Evolutionary conservation across 2,888 invertebrate species (phyloP).

Genomic region (Keiferia lycopersicella): DNA sequence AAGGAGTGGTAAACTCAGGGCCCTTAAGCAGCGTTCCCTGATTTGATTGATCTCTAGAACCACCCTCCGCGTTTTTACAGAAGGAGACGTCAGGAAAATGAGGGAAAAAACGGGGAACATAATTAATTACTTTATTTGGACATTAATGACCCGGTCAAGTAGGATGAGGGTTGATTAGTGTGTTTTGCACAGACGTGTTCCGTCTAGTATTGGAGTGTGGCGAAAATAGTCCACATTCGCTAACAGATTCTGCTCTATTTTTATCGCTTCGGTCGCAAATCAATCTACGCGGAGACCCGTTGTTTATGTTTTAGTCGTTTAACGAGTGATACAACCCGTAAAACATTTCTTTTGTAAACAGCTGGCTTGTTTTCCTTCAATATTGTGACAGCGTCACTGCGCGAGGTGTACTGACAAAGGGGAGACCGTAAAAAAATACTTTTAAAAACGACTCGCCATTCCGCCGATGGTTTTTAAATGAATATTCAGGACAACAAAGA

Average conservation of each 20-base stretch:
- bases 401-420: slow-evolving; percentile 60
- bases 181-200: slow-evolving; percentile 57
- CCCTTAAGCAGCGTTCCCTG: slow-evolving; percentile 52
- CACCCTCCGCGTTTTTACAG: slow-evolving; percentile 69
- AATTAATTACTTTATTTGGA: slow-evolving; percentile 81
- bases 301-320: slow-evolving; percentile 20
- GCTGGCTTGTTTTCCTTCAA: slow-evolving; percentile 51
- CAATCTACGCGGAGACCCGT: background rate
- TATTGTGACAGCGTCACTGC: slow-evolving; percentile 60
- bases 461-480: slow-evolving; percentile 74
- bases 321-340: slow-evolving; percentile 30
- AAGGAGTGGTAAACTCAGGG: slow-evolving; percentile 45
- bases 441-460: slow-evolving; percentile 70
- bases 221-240: slow-evolving; percentile 33
- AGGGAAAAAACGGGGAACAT: slow-evolving; percentile 70
- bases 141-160: slow-evolving; percentile 76
- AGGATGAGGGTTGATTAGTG: slow-evolving; percentile 73
- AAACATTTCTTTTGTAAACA: slow-evolving; percentile 46
- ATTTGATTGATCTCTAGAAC: slow-evolving; percentile 76
- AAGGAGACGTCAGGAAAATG: slow-evolving; percentile 65
- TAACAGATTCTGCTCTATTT: slow-evolving; percentile 20
- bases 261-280: background rate
- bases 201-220: slow-evolving; percentile 47
- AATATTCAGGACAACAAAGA: slow-evolving; percentile 74
- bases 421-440: slow-evolving; percentile 63